Evolutionary conservation across 2,888 invertebrate genomes (phyloP), one percentile per base, ranked within the genome.

Genomic region (Cyclophora punctaria): DNA sequence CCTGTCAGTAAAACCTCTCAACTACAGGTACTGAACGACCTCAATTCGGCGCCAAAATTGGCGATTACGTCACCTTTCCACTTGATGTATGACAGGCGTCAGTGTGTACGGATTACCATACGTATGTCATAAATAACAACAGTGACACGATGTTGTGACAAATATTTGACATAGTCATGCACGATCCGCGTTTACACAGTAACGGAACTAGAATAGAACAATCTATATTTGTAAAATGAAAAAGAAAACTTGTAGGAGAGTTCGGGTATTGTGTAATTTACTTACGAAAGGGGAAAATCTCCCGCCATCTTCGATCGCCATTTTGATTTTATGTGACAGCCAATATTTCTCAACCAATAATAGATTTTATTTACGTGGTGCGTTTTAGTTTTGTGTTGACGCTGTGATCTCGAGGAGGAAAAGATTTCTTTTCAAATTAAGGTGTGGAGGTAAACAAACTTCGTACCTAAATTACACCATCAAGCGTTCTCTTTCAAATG

Each of bases 381-480:
- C 37, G 4, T 37, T 37, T 37, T 37, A 37, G 4, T 37, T 37
- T 37, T 37, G 37, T 37, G 37, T 37, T 37, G 37, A 37, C 37
- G 5, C 37, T 5, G 2, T 4, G 37, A 37, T 5, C 37, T 37
- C 4, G 5, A 5, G 37, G 37, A 37, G 5, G 2, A 5, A 37
- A 37, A 37, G 4, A 37, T 37, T 44, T 3, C 7, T 34, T 46
- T 52, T 57, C 51, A 57, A 55, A 52, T 48, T 40, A 52, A 52
- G 33, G 4, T 5, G 5, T 5, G 7, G 48, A 56, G 58, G 67
- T 66, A 67, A 67, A 68, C 71, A 73, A 68, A 72, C 63, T 71
- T 69, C 62, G 68, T 63, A 77, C 75, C 76, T 75, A 78, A 83
- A 83, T 80, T 76, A 82, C 80, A 76, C 77, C 75, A 76, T 81